Conservation (phyloP, 2,113 vertebrate genomes). For the Condylura cristata region DNA sequence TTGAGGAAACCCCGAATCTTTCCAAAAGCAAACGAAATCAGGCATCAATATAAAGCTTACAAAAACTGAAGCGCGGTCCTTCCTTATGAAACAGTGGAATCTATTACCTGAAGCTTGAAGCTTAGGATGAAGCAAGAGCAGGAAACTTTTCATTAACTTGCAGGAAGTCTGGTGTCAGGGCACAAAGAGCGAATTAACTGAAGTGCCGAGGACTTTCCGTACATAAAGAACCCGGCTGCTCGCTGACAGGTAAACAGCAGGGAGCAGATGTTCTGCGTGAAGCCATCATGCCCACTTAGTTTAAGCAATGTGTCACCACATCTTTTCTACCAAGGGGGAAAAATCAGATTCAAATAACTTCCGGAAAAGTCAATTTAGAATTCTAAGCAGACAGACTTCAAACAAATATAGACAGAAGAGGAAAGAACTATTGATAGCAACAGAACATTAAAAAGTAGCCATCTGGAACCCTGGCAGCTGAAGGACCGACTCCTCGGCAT, state of each 20-base stretch:
- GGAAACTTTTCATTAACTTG: background rate
- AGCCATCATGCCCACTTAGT: background rate
- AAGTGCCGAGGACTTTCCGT: background rate
- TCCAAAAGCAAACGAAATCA: background rate
- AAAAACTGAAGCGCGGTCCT: too few species aligned
- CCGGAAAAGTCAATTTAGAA: conserved; percentile 40
- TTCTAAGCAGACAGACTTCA: conserved; percentile 44
- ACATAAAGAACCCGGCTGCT: background rate
- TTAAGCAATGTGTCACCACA: conserved; percentile 17
- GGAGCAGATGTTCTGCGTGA: conserved; percentile 16
- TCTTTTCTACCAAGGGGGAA: background rate
- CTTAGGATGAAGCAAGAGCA: background rate
- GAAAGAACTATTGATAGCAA: conserved; percentile 42
- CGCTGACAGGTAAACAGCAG: background rate
- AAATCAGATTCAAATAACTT: conserved; percentile 29
- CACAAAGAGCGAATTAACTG: background rate
- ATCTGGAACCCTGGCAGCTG: background rate
- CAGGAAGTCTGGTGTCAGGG: background rate
- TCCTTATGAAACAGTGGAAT: background rate
- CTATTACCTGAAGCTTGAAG: background rate
- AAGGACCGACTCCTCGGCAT: background rate
- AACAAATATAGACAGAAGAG: conserved; percentile 11
- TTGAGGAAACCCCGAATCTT: background rate
- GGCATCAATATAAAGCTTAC: background rate
- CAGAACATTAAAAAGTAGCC: background rate